Evolutionary conservation across 2,113 vertebrate genomes (phyloP).

Genomic region (Prochilodus magdalenae): DNA sequence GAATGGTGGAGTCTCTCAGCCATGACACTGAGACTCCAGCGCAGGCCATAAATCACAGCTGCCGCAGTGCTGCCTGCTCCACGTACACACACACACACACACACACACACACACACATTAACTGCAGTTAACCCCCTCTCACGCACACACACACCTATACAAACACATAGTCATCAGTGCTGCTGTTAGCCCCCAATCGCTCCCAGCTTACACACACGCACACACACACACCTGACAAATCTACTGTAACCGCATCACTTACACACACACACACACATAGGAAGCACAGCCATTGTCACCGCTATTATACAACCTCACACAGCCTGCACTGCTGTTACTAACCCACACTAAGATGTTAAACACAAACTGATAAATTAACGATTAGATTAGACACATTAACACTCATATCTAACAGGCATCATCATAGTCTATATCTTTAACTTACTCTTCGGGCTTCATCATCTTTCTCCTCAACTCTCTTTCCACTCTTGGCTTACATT

Average conservation of each 20-base stretch:
- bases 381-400: no score
- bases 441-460: no score
- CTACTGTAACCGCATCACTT: neutral
- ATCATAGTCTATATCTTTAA: no score
- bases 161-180: neutral
- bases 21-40: conserved; percentile 78
- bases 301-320: conserved; percentile 40
- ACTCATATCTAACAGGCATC: no score
- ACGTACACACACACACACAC: conserved; percentile 47
- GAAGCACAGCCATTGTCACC: conserved; percentile 45
- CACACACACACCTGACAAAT: conserved; percentile 3
- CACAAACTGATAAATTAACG: neutral
- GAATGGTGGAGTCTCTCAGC: conserved; percentile 75
- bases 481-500: neutral
- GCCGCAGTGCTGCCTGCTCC: conserved; percentile 73
- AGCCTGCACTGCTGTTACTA: neutral
- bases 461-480: neutral
- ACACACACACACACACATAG: conserved; percentile 21
- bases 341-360: neutral
- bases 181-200: no score
- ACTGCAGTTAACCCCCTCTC: conserved; percentile 24
- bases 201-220: neutral
- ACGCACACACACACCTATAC: conserved; percentile 14
- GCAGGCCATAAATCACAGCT: conserved; percentile 79
- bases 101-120: conserved; percentile 9